phyloP scores from a whole-genome alignment of 2,888 invertebrate genomes.

The Eueremaeus valkanovi region DNA sequence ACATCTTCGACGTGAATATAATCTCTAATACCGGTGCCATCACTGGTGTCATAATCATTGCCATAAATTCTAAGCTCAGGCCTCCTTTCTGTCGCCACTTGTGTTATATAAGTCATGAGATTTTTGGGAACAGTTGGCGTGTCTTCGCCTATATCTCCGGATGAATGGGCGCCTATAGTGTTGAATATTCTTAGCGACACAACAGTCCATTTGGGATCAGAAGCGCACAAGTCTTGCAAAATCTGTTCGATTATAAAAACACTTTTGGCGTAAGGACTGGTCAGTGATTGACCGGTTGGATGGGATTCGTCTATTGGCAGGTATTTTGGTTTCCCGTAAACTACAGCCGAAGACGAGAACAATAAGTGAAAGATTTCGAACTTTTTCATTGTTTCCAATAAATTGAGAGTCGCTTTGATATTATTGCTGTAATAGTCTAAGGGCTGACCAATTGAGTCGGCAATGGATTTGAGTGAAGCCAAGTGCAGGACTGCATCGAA shows the following conservation, averaged over 20 bases:
- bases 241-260: slow-evolving; percentile 94
- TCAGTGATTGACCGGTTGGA: slow-evolving; percentile 70
- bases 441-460: slow-evolving; percentile 81
- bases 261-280: slow-evolving; percentile 88
- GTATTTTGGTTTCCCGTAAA: slow-evolving; percentile 78
- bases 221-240: slow-evolving; percentile 73
- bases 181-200: slow-evolving; percentile 60
- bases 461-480: slow-evolving; percentile 90
- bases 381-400: slow-evolving; percentile 76
- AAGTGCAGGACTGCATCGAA: slow-evolving; percentile 86
- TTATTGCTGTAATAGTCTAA: slow-evolving; percentile 74
- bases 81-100: slow-evolving; percentile 81
- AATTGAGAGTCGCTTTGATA: slow-evolving; percentile 74
- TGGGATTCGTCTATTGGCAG: slow-evolving; percentile 80
- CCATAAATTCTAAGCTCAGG: slow-evolving; percentile 74
- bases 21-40: slow-evolving; percentile 79
- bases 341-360: slow-evolving; percentile 87
- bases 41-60: slow-evolving; percentile 75
- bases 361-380: slow-evolving; percentile 70
- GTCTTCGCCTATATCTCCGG: slow-evolving; percentile 58
- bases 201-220: slow-evolving; percentile 63
- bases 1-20: slow-evolving; percentile 87
- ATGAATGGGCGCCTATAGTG: slow-evolving; percentile 58
- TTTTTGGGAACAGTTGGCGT: slow-evolving; percentile 61
- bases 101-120: slow-evolving; percentile 63